Percentiles rank a stretch among this genome's conserved stretches.
These are phyloP conservation scores for Catostylus mosaicus DNA, from an alignment of 30 jellyfish, hydroid and myxozoan genomes.

Conservation along the genomic window DNA sequence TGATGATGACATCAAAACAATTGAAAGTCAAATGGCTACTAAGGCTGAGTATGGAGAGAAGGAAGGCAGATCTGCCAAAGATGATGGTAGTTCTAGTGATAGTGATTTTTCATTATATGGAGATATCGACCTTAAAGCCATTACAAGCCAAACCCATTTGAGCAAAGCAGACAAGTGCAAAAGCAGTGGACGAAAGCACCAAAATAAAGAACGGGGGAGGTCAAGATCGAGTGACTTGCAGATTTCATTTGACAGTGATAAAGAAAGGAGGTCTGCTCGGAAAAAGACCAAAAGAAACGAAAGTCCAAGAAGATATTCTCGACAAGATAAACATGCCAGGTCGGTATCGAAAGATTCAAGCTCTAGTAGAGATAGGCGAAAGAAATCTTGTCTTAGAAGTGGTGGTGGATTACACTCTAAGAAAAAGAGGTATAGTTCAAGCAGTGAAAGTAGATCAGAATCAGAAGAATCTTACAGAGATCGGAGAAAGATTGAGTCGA, in stretches of 20 bases:
- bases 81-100: constrained; percentile 34
- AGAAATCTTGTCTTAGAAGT: neutral
- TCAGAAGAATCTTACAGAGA: neutral
- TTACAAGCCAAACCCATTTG: neutral
- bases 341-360: neutral
- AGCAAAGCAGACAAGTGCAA: neutral
- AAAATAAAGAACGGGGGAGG: neutral
- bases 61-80: neutral
- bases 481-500: neutral
- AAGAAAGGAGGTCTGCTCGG: neutral
- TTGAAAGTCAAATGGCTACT: neutral
- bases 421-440: neutral
- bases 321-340: neutral
- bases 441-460: constrained; percentile 1
- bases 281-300: neutral
- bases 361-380: neutral
- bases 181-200: neutral
- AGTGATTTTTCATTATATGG: constrained; percentile 47
- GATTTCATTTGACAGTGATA: neutral
- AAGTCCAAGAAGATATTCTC: neutral
- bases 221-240: neutral
- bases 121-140: constrained; percentile 30
- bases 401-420: neutral
- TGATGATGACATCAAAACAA: too few species aligned
- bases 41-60: neutral